Evolutionary conservation across 35 echinoderm and acorn worm species (phyloP).

Genomic region (Apostichopus parvimensis): DNA sequence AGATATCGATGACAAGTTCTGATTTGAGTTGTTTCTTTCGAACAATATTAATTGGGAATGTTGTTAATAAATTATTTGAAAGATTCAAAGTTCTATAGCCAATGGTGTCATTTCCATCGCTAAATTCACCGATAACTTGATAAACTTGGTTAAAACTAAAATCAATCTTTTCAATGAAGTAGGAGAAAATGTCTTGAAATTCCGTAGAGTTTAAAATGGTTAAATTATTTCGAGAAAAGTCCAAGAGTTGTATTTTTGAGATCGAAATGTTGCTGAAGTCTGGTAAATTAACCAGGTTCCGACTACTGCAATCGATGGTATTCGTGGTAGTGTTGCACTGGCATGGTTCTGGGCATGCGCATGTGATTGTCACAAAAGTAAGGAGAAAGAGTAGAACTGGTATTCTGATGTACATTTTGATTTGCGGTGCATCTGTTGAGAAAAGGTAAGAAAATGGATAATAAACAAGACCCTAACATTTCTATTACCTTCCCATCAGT

Average conservation of each 20-base stretch:
- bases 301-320: constrained; percentile 15
- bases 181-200: constrained; percentile 9
- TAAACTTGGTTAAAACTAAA: constrained; percentile 29
- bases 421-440: background rate
- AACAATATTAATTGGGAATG: constrained; percentile 29
- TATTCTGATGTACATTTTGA: background rate
- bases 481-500: background rate
- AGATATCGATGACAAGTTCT: constrained; percentile 22
- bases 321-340: constrained; percentile 7
- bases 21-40: background rate
- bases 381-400: background rate
- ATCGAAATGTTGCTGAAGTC: constrained; percentile 18
- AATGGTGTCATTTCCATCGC: constrained; percentile 7
- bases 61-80: constrained; percentile 20
- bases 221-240: constrained; percentile 32
- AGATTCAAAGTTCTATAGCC: constrained; percentile 42
- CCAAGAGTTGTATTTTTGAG: constrained; percentile 36
- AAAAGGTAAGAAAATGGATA: background rate
- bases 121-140: constrained; percentile 20
- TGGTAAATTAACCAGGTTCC: background rate
- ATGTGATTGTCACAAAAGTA: background rate
- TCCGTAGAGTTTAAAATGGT: constrained; percentile 38
- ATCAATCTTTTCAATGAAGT: background rate
- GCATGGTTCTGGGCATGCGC: constrained; percentile 15
- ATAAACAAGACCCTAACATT: background rate